These are phyloP conservation scores for Drosophila sp. DNA, from an alignment of 1,140 invertebrate species.

Conservation along the genomic window DNA sequence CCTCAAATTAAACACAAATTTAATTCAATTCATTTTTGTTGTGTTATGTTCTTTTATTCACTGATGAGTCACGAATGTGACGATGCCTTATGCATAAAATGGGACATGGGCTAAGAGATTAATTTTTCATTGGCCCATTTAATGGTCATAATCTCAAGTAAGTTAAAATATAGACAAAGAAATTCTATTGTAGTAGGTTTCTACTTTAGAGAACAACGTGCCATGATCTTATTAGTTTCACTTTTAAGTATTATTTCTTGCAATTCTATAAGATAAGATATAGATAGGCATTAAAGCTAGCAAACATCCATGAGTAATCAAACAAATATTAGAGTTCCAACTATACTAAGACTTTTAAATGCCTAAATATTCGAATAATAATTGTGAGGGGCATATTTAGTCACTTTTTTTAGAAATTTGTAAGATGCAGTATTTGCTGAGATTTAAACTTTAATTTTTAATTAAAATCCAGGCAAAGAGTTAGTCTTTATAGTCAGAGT, in stretches of 20 bases:
- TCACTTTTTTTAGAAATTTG: no score
- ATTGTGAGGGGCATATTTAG: no score
- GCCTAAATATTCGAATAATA: not conserved
- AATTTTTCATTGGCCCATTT: constrained; percentile 4
- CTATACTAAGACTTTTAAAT: not conserved
- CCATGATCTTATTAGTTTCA: not conserved
- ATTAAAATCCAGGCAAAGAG: no score
- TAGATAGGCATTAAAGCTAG: not conserved
- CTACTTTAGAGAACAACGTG: not conserved
- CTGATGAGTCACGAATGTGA: constrained; percentile 17
- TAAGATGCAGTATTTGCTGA: no score
- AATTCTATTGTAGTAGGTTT: not conserved
- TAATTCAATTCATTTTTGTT: constrained; percentile 14
- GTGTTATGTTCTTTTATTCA: not conserved
- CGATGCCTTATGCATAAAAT: not conserved
- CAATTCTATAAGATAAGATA: constrained; percentile 1
- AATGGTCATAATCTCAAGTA: not conserved
- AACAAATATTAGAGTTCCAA: not conserved
- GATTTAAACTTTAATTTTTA: no score
- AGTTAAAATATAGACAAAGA: not conserved
- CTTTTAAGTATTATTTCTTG: no score
- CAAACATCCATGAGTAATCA: constrained; percentile 11
- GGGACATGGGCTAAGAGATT: not conserved
- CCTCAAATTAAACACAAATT: constrained; percentile 50
- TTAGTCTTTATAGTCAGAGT: no score